Percentiles rank a stretch among this genome's conserved stretches.
Evolutionary conservation across 1,140 invertebrate species (phyloP).

Genomic region (Hypothenemus hampei): DNA sequence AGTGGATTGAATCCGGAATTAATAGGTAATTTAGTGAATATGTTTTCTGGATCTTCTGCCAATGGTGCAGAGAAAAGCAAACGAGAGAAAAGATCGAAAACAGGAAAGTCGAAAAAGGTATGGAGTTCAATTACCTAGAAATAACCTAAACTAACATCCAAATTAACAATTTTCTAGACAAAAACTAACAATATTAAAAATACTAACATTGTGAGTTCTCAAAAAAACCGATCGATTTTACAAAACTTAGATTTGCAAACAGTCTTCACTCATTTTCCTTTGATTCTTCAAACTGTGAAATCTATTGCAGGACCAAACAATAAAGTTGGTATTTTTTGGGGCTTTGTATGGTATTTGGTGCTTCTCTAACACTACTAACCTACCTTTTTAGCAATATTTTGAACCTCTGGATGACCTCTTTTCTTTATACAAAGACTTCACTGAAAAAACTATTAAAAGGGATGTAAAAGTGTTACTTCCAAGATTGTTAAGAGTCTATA

Average conservation of each 20-base stretch:
- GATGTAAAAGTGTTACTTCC: not conserved
- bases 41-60: conserved; percentile 30
- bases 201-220: too few species aligned
- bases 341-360: conserved; percentile 2
- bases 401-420: conserved; percentile 8
- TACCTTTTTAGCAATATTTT: conserved; percentile 7
- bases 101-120: too few species aligned
- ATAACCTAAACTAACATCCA: too few species aligned
- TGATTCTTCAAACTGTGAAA: conserved; percentile 4
- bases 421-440: not conserved
- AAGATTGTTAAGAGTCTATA: not conserved
- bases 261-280: not conserved
- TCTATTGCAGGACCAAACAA: conserved; percentile 1
- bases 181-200: too few species aligned
- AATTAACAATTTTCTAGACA: too few species aligned
- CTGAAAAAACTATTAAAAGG: not conserved
- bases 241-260: too few species aligned
- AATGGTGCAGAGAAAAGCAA: not conserved
- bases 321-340: conserved; percentile 5
- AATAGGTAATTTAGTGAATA: conserved; percentile 47
- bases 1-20: conserved; percentile 45
- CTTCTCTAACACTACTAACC: not conserved
- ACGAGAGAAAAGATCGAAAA: conserved; percentile 4
- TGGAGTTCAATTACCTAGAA: too few species aligned
- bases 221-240: too few species aligned